phyloP scores from a whole-genome alignment of 1,140 invertebrate species.

The Chrysomallon squamiferum region DNA sequence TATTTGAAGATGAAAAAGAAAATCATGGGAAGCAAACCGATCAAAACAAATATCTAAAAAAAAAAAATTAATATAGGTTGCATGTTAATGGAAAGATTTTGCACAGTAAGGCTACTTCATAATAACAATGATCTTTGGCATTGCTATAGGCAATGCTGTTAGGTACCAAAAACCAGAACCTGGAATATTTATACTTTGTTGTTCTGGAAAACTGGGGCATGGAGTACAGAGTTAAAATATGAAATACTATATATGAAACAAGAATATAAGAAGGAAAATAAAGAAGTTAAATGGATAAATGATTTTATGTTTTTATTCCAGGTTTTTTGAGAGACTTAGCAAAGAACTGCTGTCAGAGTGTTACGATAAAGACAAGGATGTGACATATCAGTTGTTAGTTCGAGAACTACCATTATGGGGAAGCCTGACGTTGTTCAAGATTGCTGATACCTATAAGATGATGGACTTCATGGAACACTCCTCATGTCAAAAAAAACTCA shows the following conservation, averaged over 20 bases:
- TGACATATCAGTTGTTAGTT: constrained; percentile 45
- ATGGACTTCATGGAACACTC: constrained; percentile 61
- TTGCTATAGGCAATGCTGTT: no score
- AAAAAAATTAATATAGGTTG: no score
- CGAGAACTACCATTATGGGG: constrained; percentile 42
- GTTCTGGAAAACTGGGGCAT: no score
- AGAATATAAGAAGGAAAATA: no score
- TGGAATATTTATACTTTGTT: no score
- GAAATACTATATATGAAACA: background rate
- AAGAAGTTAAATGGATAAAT: background rate
- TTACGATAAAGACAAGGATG: constrained; percentile 45
- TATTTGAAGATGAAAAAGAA: no score
- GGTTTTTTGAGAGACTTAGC: constrained; percentile 56
- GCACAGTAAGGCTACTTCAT: no score
- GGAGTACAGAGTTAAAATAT: background rate
- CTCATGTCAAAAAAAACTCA: constrained; percentile 57
- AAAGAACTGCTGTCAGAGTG: constrained; percentile 54
- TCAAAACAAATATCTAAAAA: no score
- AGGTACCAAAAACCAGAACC: no score
- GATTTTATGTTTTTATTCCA: constrained; percentile 22
- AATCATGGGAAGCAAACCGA: no score
- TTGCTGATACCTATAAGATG: constrained; percentile 48
- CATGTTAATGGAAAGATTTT: no score
- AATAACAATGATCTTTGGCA: no score
- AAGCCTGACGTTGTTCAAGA: constrained; percentile 40